These are phyloP conservation scores for Fundulus diaphanus DNA, from an alignment of 2,797 vertebrate species.

Conservation along the genomic window DNA sequence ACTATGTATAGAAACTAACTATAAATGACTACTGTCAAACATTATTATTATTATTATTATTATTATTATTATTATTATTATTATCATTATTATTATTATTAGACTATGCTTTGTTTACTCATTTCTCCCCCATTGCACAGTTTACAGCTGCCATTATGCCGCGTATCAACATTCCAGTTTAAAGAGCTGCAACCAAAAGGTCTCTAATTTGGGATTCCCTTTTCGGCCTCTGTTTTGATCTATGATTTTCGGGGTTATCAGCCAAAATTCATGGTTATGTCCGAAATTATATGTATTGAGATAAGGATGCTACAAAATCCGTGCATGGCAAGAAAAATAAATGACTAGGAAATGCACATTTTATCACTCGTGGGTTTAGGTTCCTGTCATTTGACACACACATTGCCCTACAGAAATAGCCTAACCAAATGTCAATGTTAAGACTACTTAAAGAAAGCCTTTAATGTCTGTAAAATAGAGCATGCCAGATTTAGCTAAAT, in stretches of 20 bases:
- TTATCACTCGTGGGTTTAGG: neutral
- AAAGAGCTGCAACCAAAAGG: neutral
- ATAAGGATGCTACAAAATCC: neutral
- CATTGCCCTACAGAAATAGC: neutral
- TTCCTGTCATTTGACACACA: neutral
- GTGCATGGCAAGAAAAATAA: neutral
- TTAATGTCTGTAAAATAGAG: neutral
- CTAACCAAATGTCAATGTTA: neutral
- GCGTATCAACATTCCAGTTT: neutral
- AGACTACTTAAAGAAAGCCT: neutral
- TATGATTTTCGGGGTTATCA: neutral
- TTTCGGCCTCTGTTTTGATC: neutral
- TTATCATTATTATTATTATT: neutral
- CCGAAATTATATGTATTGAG: neutral
- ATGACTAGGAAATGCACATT: neutral
- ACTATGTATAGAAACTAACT: too few species aligned
- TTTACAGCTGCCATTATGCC: neutral
- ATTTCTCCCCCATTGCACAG: neutral
- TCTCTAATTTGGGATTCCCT: constrained; percentile 1
- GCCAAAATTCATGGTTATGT: neutral
- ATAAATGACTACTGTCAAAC: too few species aligned
- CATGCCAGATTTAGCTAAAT: neutral
- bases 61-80: neutral
- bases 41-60: neutral
- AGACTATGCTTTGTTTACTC: neutral